Conservation (phyloP, 2,888 invertebrate species). For the Tachina grossa region DNA sequence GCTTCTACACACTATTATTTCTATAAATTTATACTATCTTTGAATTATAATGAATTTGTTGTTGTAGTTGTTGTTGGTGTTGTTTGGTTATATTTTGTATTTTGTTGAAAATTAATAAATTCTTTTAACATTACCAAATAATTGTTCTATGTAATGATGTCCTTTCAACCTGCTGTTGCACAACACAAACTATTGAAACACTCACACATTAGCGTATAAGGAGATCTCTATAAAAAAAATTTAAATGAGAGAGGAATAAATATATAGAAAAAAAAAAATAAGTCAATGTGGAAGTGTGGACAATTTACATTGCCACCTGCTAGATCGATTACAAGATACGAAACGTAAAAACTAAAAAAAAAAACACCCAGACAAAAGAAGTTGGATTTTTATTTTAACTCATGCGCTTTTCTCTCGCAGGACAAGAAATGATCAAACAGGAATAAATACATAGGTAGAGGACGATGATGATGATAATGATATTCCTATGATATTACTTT, state of each 20-base stretch:
- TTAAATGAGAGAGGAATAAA: slow-evolving; percentile 36
- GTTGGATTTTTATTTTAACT: slow-evolving; percentile 42
- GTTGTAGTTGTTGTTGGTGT: slow-evolving; percentile 15
- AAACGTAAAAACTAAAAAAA: slow-evolving; percentile 26
- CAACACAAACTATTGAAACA: slow-evolving; percentile 48
- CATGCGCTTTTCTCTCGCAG: slow-evolving; percentile 23
- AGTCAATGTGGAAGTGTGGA: slow-evolving; percentile 70
- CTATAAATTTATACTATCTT: slow-evolving; percentile 45
- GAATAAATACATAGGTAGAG: slow-evolving; percentile 42
- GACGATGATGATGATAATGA: background rate
- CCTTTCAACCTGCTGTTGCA: slow-evolving; percentile 72
- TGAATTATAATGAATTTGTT: slow-evolving; percentile 24
- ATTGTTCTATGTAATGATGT: slow-evolving; percentile 70
- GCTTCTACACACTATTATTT: slow-evolving; percentile 28
- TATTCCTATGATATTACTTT: slow-evolving; percentile 4
- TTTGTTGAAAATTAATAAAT: slow-evolving; percentile 64
- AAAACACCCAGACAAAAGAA: slow-evolving; percentile 60
- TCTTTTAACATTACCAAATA: slow-evolving; percentile 67
- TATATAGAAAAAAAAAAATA: slow-evolving; percentile 18
- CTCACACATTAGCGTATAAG: slow-evolving; percentile 2
- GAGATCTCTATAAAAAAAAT: slow-evolving; percentile 7
- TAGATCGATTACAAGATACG: slow-evolving; percentile 72
- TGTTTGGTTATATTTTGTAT: slow-evolving; percentile 34
- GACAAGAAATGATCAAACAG: slow-evolving; percentile 54
- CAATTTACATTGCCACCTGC: slow-evolving; percentile 72